phyloP scores from a whole-genome alignment of 1,140 invertebrate species.

The Pseudomyrmex cubaensis region DNA sequence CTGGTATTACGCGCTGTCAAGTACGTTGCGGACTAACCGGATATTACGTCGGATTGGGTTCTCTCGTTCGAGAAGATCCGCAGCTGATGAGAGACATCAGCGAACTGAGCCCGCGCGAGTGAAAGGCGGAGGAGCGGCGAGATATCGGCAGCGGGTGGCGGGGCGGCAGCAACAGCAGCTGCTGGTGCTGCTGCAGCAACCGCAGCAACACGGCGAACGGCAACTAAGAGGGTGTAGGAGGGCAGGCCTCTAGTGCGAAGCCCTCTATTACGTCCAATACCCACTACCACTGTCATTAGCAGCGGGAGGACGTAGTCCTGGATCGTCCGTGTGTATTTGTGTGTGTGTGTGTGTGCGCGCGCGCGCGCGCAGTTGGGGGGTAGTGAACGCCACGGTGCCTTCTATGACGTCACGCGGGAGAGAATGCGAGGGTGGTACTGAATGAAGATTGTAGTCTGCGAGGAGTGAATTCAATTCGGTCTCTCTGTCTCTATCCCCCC shows the following conservation, averaged over 20 bases:
- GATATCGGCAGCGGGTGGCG: slow-evolving; percentile 22
- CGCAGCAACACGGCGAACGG: slow-evolving; percentile 2
- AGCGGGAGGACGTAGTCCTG: slow-evolving; percentile 3
- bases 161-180: background rate
- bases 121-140: slow-evolving; percentile 75
- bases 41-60: slow-evolving; percentile 9
- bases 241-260: slow-evolving; percentile 22
- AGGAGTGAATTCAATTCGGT: slow-evolving; percentile 24
- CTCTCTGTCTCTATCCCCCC: background rate
- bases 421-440: slow-evolving; percentile 70
- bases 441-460: slow-evolving; percentile 66
- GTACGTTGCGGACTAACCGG: background rate
- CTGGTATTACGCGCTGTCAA: background rate
- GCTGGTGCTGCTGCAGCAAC: slow-evolving; percentile 27
- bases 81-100: slow-evolving; percentile 77
- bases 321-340: background rate
- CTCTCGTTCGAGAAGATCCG: slow-evolving; percentile 60
- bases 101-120: slow-evolving; percentile 78
- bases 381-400: slow-evolving; percentile 58
- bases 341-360: background rate
- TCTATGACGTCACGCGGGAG: slow-evolving; percentile 72
- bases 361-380: slow-evolving; percentile 13
- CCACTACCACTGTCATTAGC: background rate
- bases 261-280: slow-evolving; percentile 27
- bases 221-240: background rate